Base-by-base conservation (phyloP, 2,113 vertebrate species). In the Coptodon bakossiorum region DNA sequence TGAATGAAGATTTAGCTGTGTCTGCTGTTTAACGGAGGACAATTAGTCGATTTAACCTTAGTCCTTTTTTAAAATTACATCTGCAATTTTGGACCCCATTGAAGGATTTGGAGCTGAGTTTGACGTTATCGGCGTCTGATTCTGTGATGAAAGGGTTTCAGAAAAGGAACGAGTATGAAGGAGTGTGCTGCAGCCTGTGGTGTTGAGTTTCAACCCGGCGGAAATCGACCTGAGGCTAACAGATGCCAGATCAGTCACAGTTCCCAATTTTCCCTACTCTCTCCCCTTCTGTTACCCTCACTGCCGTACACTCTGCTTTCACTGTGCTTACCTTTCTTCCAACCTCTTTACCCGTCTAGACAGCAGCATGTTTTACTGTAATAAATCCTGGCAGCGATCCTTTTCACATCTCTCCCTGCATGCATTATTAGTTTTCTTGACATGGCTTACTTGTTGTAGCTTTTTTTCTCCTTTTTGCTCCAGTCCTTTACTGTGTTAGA, bases 161-260 rank as follows among this genome's bases (percentile, higher is more conserved):
- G 88, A 80, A 63, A 63, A 82, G n/a, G 8, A 53, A 80, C 68
- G 38, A 86, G 82, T 88, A 53, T 5, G 80, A 38, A 81, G 88
- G 68, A 90, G 89, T 82, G 90, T 54, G 79, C 91, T 80, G 78
- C 81, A 86, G 93, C 91, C 79, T 7, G 27, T 22, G 84, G 89
- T 96, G 92, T 96, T 90, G 12, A 71, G 84, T 97, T 96, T 94
- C 96, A 78, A 45, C 76, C 43, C 27, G 84, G 92, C 92, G 94
- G 95, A 96, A 96, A 95, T 90, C 22, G 88, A 95, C 93, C 94
- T 93, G 92, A 91, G 90, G 94, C 90, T 82, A 95, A 95, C 96
- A 97, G 96, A 96, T 97, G 96, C 94, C 94, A 86, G 94, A 96
- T 96, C 95, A 94, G 95, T 96, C 96, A 95, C 93, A 93, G 66